Base-by-base conservation (phyloP, 2,113 vertebrate species). In the human (Homo sapiens) region DNA sequence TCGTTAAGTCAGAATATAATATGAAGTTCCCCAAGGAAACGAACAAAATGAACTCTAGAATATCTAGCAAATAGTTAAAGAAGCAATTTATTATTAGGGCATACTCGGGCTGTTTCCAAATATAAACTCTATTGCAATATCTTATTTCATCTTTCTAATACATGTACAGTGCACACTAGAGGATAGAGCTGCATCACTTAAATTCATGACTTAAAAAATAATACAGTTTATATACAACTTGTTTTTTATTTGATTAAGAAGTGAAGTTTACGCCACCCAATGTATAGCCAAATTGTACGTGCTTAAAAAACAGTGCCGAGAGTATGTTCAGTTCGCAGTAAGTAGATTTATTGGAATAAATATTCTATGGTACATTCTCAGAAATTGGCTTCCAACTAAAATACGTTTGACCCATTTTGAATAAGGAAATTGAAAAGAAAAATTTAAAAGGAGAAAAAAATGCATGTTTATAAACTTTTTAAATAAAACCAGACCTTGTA, bases 401-500 rank as follows among this genome's bases (percentile, higher is more conserved):
- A 98, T 96, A 82, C 89, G 84, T 98, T 98, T 98, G 97, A 98
- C 95, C 91, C 98, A 94, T 98, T 97, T 98, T 98, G 98, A 98
- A 97, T 97, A 95, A 98, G 90, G 98, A 98, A 90, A 96, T 98
- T 97, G 97, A 95, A 96, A 98, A 98, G 93, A 98, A 87, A 93
- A 94, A 93, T 94, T 96, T 64, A 89, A 97, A 98, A 98, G 98
- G 97, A 98, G 64, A 98, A 64, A 98, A 98, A 97, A 96, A 96
- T 70, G 97, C 98, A 98, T 98, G 98, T 98, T 99, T 98, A 98
- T 98, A 99, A 93, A 96, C 96, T 98, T 99, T 99, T 99, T 98
- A 97, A 99, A 98, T 99, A 99, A 98, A 99, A 98, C 95, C 97
- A 98, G 97, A 98, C 95, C 98, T 98, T 98, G 95, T 98, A 98